Evolutionary conservation across 2,888 invertebrate species (phyloP).

Genomic region (Leptinotarsa rubiginosa): DNA sequence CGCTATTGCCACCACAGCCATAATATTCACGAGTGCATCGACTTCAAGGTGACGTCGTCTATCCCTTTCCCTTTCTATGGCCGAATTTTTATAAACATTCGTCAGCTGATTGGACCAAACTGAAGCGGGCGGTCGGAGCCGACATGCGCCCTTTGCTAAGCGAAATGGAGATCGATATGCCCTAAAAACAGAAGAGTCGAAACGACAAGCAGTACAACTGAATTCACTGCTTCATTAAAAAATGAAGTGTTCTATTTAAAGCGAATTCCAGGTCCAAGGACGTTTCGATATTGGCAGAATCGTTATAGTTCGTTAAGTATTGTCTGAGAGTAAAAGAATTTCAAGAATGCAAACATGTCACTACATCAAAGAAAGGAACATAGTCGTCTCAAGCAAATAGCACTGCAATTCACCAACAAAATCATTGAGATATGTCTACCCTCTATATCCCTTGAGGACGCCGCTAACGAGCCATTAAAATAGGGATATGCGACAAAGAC

Average conservation of each 20-base stretch:
- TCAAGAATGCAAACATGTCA: too few species aligned
- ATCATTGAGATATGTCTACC: too few species aligned
- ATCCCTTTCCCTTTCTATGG: neutral
- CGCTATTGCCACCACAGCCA: neutral
- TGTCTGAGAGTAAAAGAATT: too few species aligned
- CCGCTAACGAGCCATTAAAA: too few species aligned
- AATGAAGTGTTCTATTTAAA: neutral
- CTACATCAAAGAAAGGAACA: too few species aligned
- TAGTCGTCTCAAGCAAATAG: too few species aligned
- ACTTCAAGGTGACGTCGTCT: neutral
- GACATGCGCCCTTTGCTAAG: neutral
- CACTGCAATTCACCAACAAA: too few species aligned
- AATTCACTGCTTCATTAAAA: neutral
- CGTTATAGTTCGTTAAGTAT: too few species aligned
- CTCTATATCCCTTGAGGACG: too few species aligned
- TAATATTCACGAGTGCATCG: neutral
- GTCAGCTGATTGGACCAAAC: slow-evolving; percentile 5
- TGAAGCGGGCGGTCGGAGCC: neutral
- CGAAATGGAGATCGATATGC: neutral
- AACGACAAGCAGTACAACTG: neutral
- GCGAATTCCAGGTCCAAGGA: neutral
- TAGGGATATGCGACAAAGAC: too few species aligned
- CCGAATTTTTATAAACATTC: neutral
- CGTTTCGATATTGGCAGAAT: too few species aligned
- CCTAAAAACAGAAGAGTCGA: neutral